Evolutionary conservation across 2,888 invertebrate species (phyloP), one percentile per base, ranked within the genome.

Genomic region (Ferdinandea cuprea): DNA sequence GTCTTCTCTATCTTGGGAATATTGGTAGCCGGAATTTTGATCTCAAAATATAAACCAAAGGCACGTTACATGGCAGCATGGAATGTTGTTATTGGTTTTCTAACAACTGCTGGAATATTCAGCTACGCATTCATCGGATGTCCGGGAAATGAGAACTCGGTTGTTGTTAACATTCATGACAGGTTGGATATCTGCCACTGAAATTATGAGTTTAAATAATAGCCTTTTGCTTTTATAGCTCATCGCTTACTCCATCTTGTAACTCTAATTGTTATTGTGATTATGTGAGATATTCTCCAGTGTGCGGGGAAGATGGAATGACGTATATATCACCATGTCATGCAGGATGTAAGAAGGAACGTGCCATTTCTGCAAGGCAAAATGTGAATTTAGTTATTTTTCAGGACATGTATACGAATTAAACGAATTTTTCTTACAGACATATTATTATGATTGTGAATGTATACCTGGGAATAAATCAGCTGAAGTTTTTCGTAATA

Each of bases 301-400:
- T 96, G 0, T 95, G 95, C 87, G 93, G 94, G 4, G 92, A 93
- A 80, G 93, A 93, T 81, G 92, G 93, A 0, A 92, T 93, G 85
- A 94, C 94, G 1, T 96, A 93, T 88, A 96, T 95, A 86, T 95
- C 95, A 0, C 94, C 96, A 4, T 96, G 96, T 88, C 95, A 95
- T 88, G 96, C 96, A 19, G 96, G 96, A 4, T 96, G 96, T 88
- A 92, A 90, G 58, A 89, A 89, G 19, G 89, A 91, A 84, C 88
- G 90, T 42, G 87, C 88, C 7, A 87, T 87, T 0, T 30, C 87
- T 3, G 91, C 92, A 84, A 92, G 92, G 32, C 89, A 89, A 28
- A 92, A 92, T 90, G 91, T 92, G 5, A 3, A 37, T 13, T 37
- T 37, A n/a, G 5, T 13, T 37, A 15, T 37, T 1, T 13, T 37